A percentile compares a stretch with the other conserved stretches of the same genome.
Conservation (phyloP, 2,888 invertebrate genomes). For the Platycnemis pennipes region DNA sequence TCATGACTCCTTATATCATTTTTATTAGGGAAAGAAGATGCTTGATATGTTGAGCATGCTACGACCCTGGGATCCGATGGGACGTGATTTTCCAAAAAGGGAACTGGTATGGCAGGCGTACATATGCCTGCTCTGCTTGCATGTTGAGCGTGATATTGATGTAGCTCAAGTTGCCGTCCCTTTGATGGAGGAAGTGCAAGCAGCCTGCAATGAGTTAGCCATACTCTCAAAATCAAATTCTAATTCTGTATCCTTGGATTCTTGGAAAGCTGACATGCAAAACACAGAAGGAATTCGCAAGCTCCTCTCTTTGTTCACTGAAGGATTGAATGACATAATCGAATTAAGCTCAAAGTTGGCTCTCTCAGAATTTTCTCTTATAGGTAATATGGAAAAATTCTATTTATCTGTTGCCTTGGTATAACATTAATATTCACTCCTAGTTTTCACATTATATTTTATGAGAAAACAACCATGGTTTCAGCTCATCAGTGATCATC, state of each 20-base stretch:
- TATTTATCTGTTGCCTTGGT: too few relatives aligned
- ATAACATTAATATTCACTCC: too few relatives aligned
- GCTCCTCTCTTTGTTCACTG: slow-evolving; percentile 72
- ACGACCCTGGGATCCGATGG: slow-evolving; percentile 31
- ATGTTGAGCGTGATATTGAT: slow-evolving; percentile 46
- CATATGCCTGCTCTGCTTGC: slow-evolving; percentile 46
- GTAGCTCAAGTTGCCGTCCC: slow-evolving; percentile 35
- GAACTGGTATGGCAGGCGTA: slow-evolving; percentile 67
- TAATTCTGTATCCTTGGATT: slow-evolving; percentile 14
- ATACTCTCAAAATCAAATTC: slow-evolving; percentile 27
- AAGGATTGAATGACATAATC: slow-evolving; percentile 74
- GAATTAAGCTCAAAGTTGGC: slow-evolving; percentile 72
- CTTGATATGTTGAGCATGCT: slow-evolving; percentile 37
- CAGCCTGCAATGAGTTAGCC: slow-evolving; percentile 32
- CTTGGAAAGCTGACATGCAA: slow-evolving; percentile 27
- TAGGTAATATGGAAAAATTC: slow-evolving; percentile 72
- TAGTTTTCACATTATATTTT: too few relatives aligned
- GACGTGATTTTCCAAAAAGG: slow-evolving; percentile 56
- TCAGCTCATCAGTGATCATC: too few relatives aligned
- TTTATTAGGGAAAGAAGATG: slow-evolving; percentile 47
- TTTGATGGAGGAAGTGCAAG: slow-evolving; percentile 34
- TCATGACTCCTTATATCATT: not conserved
- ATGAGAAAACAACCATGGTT: too few relatives aligned
- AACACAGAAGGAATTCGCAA: slow-evolving; percentile 48
- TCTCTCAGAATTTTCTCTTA: slow-evolving; percentile 73